Base-by-base conservation (phyloP, 2,888 invertebrate species). In the Caenorhabditis macrosperma region DNA sequence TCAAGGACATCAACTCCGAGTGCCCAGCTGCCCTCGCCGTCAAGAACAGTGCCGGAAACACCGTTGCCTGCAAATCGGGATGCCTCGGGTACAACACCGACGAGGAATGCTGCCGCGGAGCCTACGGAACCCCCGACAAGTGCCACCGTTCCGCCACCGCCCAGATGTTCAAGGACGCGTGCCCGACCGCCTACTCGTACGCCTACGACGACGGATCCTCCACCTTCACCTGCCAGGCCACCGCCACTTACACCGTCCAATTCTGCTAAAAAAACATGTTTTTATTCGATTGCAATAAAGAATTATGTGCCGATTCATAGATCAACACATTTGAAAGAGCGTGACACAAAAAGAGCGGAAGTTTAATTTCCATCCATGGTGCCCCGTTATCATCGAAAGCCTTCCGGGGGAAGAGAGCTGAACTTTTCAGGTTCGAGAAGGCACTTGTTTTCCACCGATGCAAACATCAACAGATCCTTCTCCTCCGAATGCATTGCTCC, bases 121-220 rank as follows among this genome's bases (percentile, higher is more conserved):
- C 89, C 0, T 91, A 91, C 79, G 89, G 90, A 41, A 89, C 85
- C 10, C 92, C 92, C 2, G 88, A 91, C 61, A 92, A 91, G 15
- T 93, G 93, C 86, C 89, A 90, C 20, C 69, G 61, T 15, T 60
- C 64, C 26, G 57, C 54, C 20, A 68, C 66, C 38, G 69, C 75
- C 33, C 64, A 87, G 2, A 91, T 91, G 77, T 92, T 93, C 89
- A 93, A 93, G 85, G 78, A 86, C 0, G 88, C 91, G 12, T 93
- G 93, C 84, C 93, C 93, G 1, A 91, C 92, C 68, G 93, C 93
- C 10, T 93, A 93, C 89, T 92, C 92, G 74, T 93, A 93, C 82
- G 92, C 92, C 17, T 93, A 93, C 82, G 93, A 93, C 88, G 93
- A 93, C 82, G 84, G 89, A 38, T 91, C 91, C 61, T 92, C 92